A percentile compares a stretch with the other conserved stretches of the same genome.
Conservation (phyloP, 2,888 invertebrate species). For the Pyrrhosoma nymphula region DNA sequence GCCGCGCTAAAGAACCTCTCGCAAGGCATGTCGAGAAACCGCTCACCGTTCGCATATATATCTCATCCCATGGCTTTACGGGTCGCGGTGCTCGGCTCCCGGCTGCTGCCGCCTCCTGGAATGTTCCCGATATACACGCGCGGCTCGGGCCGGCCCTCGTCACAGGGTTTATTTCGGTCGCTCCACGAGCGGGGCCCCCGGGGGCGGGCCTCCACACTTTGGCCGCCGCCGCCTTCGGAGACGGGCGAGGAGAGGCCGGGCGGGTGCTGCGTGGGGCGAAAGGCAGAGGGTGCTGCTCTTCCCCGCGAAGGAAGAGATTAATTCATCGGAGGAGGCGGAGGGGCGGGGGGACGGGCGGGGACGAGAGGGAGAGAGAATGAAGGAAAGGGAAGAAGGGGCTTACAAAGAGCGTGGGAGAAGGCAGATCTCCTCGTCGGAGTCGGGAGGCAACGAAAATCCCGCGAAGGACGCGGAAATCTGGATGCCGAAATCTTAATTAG, state of each 20-base stretch:
- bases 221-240: neutral
- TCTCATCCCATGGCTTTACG: neutral
- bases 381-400: neutral
- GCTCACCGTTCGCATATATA: too few species aligned
- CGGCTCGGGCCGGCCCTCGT: slow-evolving; percentile 8
- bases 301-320: neutral
- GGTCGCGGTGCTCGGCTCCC: too few species aligned
- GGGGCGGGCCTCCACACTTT: neutral
- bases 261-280: neutral
- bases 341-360: neutral
- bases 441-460: neutral
- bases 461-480: neutral
- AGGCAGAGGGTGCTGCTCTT: neutral
- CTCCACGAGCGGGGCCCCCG: neutral
- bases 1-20: too few species aligned
- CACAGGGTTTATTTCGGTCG: slow-evolving; percentile 63
- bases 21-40: too few species aligned
- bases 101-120: neutral
- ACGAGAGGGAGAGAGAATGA: neutral
- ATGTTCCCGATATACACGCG: slow-evolving; percentile 58
- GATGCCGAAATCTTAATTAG: slow-evolving; percentile 27
- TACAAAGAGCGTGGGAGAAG: neutral
- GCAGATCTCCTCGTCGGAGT: neutral
- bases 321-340: neutral
- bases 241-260: neutral